A percentile compares a stretch with the other conserved stretches of the same genome.
phyloP scores from a whole-genome alignment of 2,113 vertebrate species.

The Syngnathus scovelli region DNA sequence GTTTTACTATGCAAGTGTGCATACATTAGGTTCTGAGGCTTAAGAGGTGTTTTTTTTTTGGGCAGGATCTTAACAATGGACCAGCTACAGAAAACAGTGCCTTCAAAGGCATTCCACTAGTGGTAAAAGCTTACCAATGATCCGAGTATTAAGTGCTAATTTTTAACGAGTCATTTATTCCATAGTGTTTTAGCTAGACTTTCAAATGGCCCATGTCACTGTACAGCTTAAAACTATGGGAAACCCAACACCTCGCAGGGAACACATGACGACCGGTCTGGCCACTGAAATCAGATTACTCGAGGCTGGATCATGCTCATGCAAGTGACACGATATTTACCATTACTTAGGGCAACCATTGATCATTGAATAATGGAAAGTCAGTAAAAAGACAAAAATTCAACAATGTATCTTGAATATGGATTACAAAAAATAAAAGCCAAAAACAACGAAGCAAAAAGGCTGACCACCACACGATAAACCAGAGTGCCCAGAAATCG shows the following conservation, averaged over 20 bases:
- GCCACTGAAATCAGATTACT: slow-evolving; percentile 65
- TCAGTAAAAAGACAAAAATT: slow-evolving; percentile 21
- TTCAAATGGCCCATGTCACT: slow-evolving; percentile 64
- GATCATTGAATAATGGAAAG: slow-evolving; percentile 5
- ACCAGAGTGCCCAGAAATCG: not conserved
- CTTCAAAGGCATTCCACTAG: slow-evolving; percentile 66
- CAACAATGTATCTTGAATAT: slow-evolving; percentile 13
- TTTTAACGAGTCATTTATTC: slow-evolving; percentile 70
- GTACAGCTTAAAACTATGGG: slow-evolving; percentile 62
- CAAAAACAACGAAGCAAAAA: slow-evolving; percentile 11
- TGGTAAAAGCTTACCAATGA: slow-evolving; percentile 62
- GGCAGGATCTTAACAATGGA: slow-evolving; percentile 17
- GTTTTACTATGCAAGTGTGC: slow-evolving; percentile 10
- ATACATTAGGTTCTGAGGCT: slow-evolving; percentile 23
- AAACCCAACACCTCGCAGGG: slow-evolving; percentile 64
- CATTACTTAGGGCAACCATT: slow-evolving; percentile 44
- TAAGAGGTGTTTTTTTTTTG: slow-evolving; percentile 23
- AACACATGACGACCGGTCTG: slow-evolving; percentile 56
- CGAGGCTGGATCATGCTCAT: slow-evolving; percentile 33
- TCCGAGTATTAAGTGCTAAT: slow-evolving; percentile 62
- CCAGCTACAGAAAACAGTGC: slow-evolving; percentile 43
- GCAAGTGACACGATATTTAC: slow-evolving; percentile 61
- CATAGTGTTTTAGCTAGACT: slow-evolving; percentile 65
- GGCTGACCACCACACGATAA: not conserved
- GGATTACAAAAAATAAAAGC: slow-evolving; percentile 4